Evolutionary conservation across 2,888 invertebrate genomes (phyloP).

Genomic region (Scaeva pyrastri): DNA sequence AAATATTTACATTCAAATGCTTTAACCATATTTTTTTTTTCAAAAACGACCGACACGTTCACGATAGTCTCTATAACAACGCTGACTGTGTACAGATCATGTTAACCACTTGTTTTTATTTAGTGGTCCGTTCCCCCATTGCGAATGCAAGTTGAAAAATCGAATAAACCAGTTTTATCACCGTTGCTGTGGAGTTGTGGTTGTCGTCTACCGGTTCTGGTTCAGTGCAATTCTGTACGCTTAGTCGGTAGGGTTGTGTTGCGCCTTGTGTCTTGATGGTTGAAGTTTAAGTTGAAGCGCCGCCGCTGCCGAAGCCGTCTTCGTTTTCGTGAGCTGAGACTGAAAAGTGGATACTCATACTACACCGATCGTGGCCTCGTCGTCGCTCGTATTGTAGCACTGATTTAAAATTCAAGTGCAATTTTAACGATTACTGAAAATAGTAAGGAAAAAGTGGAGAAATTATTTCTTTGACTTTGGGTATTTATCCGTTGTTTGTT

Average conservation of each 20-base stretch:
- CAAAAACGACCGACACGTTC: neutral
- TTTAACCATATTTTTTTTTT: too few species aligned
- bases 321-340: constrained; percentile 15
- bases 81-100: constrained; percentile 13
- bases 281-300: neutral
- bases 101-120: constrained; percentile 59
- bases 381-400: constrained; percentile 39
- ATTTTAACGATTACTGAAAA: constrained; percentile 12
- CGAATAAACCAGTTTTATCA: constrained; percentile 42
- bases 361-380: constrained; percentile 62
- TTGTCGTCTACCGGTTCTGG: constrained; percentile 71
- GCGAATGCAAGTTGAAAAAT: constrained; percentile 39
- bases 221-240: constrained; percentile 76
- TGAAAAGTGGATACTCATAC: neutral
- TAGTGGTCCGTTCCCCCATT: constrained; percentile 52
- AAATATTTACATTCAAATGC: too few species aligned
- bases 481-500: neutral
- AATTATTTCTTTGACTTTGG: constrained; percentile 45
- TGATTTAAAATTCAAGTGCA: constrained; percentile 68
- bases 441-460: constrained; percentile 34
- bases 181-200: constrained; percentile 28
- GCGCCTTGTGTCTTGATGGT: neutral
- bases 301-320: neutral
- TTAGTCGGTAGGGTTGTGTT: constrained; percentile 50
- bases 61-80: neutral